A percentile compares a stretch with the other conserved stretches of the same genome.
phyloP scores from a whole-genome alignment of 1,140 invertebrate species.

The Sarcophaga bullata region DNA sequence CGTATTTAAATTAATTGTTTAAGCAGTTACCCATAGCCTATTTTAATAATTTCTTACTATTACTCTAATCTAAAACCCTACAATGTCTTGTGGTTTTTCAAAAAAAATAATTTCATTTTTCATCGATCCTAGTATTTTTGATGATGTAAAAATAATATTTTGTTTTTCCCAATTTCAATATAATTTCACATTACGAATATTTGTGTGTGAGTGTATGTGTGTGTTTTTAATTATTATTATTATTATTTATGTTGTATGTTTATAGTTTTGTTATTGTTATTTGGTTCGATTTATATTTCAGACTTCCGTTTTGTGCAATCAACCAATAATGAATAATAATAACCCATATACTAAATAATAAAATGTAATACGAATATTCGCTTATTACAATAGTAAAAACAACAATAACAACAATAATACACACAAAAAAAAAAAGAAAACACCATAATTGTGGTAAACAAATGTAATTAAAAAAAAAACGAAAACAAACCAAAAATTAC shows the following conservation, averaged over 20 bases:
- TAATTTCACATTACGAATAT: neutral
- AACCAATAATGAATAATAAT: constrained; percentile 6
- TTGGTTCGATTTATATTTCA: neutral
- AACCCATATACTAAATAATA: neutral
- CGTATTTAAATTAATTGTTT: too few species aligned
- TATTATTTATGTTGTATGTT: too few species aligned
- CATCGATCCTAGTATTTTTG: neutral
- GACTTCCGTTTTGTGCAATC: constrained; percentile 26
- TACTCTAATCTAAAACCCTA: too few species aligned
- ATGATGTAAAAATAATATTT: neutral
- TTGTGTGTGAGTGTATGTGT: too few species aligned
- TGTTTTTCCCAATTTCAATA: neutral
- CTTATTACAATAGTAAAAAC: neutral
- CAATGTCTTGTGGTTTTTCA: too few species aligned
- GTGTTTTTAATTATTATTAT: too few species aligned
- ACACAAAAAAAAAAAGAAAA: neutral
- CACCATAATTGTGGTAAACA: neutral
- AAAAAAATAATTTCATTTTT: neutral
- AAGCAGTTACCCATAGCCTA: too few species aligned
- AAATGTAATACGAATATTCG: neutral
- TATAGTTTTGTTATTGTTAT: too few species aligned
- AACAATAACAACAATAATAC: neutral
- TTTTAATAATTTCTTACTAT: too few species aligned
- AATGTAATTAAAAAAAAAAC: too few species aligned
- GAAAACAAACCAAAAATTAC: too few species aligned